These are phyloP conservation scores for Nematopogon swammerdamellus DNA, from an alignment of 2,888 invertebrate species.

Conservation along the genomic window DNA sequence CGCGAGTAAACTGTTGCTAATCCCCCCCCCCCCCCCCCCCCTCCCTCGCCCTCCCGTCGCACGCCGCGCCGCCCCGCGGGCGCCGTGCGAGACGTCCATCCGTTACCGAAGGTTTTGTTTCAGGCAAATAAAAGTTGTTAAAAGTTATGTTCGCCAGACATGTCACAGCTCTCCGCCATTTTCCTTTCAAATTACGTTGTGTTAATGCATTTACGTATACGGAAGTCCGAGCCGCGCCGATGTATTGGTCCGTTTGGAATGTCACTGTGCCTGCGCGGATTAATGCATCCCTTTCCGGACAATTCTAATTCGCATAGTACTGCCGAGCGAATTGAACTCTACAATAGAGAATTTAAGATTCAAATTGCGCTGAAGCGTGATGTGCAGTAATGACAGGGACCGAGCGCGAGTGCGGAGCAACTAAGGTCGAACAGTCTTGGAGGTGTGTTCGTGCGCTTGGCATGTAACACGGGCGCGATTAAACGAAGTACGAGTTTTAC, in stretches of 20 bases:
- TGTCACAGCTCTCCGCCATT: background rate
- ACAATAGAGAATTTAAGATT: no score
- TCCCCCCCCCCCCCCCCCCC: background rate
- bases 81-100: conserved; percentile 1
- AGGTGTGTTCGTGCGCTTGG: background rate
- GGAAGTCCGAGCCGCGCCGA: background rate
- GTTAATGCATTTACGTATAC: background rate
- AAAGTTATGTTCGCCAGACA: conserved; percentile 1
- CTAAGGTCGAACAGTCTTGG: background rate
- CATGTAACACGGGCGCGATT: background rate
- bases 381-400: no score
- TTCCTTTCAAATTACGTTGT: background rate
- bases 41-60: no score
- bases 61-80: no score
- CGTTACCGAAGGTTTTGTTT: background rate
- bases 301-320: no score
- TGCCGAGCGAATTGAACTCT: no score
- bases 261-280: background rate
- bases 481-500: background rate
- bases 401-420: background rate
- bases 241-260: background rate
- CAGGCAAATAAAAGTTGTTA: conserved; percentile 2
- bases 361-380: no score
- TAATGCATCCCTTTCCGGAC: background rate
- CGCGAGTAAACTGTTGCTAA: background rate